These are phyloP conservation scores for Aythya baeri DNA, from an alignment of 2,113 vertebrate genomes.

Conservation along the genomic window DNA sequence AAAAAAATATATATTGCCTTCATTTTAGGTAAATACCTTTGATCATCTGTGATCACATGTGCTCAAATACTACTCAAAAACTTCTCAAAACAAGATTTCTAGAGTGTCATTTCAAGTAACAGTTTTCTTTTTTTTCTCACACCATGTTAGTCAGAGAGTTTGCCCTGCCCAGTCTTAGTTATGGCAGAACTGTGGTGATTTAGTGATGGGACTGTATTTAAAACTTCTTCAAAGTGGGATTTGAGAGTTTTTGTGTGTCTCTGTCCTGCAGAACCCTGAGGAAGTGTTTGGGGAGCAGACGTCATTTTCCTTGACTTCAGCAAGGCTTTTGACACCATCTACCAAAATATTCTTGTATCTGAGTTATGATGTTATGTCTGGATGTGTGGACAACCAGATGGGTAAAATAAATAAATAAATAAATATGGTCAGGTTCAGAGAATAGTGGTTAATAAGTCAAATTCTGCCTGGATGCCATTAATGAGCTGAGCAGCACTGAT, in stretches of 20 bases:
- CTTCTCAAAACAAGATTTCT: neutral
- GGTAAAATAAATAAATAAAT: neutral
- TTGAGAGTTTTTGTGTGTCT: neutral
- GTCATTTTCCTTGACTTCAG: neutral
- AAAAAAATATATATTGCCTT: neutral
- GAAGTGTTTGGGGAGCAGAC: neutral
- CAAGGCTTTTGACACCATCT: neutral
- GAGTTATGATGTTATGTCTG: neutral
- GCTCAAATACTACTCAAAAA: neutral
- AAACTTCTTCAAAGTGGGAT: neutral
- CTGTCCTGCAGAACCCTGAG: neutral
- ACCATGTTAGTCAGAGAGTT: neutral
- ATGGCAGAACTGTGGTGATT: neutral
- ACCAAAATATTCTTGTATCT: neutral
- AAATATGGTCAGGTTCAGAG: accelerated
- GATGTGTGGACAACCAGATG: neutral
- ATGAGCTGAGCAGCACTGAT: neutral
- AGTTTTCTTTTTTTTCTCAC: neutral
- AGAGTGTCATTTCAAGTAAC: neutral
- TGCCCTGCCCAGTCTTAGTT: neutral
- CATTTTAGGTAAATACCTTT: neutral
- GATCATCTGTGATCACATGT: neutral
- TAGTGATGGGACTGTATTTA: neutral
- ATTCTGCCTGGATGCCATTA: neutral
- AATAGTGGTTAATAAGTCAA: neutral